Evolutionary conservation across 2,113 vertebrate genomes (phyloP), one percentile per base, ranked within the genome.

Genomic region (Phalacrocorax aristotelis): DNA sequence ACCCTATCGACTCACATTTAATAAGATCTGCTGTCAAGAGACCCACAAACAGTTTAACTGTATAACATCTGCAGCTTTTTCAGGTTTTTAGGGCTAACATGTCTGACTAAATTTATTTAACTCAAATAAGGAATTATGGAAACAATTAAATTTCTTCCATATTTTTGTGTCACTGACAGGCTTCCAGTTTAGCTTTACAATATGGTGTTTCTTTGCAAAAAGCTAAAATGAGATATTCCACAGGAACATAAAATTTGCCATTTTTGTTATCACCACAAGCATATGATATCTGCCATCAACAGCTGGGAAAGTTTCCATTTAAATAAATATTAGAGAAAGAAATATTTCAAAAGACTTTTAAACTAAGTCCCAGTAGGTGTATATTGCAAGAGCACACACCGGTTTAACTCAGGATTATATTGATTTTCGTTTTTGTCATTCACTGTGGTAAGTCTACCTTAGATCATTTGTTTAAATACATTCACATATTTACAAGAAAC

Each of bases 251-350:
- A 95, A 51, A 68, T 27, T 81, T 89, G 36, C n/a, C 9, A 0
- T 42, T 94, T 93, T 92, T 88, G 58, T 83, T 90, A 87, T 77
- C 83, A 48, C 26, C 58, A 70, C 51, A 75, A 71, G 29, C 29
- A 71, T 60, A 27, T 65, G 49, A 38, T 86, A 86, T 36, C 71
- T 94, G 65, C 90, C 92, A 81, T 93, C 68, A 83, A 60, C 27
- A 90, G 20, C 1, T 94, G 82, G 75, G 71, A 94, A 90, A 68
- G 40, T 72, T 95, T 95, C 62, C 54, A 69, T 90, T 93, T 72
- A 88, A 96, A 92, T 95, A 88, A 91, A 92, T 93, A 83, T n/a
- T 57, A 83, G 30, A 77, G 72, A 95, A 90, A 79, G 13, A 95
- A 89, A 49, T 91, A 83, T 65, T 94, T 90, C 46, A 52, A 79